A percentile compares a stretch with the other conserved stretches of the same genome.
phyloP scores from a whole-genome alignment of 2,888 invertebrate genomes.

The Noctua fimbriata region DNA sequence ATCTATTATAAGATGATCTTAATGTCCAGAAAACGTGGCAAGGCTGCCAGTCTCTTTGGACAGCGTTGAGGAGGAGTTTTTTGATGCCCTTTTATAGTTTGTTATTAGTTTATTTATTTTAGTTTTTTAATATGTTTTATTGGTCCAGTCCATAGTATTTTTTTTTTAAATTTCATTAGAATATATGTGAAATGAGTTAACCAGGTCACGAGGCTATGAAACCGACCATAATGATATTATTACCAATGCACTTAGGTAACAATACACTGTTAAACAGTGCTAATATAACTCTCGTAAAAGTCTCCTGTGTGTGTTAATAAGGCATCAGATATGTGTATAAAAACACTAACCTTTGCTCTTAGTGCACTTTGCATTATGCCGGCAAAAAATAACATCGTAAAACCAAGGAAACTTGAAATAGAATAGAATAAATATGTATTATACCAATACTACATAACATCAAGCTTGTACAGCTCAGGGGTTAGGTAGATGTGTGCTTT shows the following conservation, averaged over 20 bases:
- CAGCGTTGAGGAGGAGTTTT: too few relatives aligned
- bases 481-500: not conserved
- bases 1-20: too few relatives aligned
- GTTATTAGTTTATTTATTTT: too few relatives aligned
- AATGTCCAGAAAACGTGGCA: too few relatives aligned
- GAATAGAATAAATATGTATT: not conserved
- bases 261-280: not conserved
- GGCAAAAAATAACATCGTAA: not conserved
- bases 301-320: slow-evolving; percentile 17
- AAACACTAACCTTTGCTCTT: not conserved
- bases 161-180: too few relatives aligned
- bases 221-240: not conserved
- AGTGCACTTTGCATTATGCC: not conserved
- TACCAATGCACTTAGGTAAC: slow-evolving; percentile 6
- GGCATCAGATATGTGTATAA: not conserved
- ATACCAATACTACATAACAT: not conserved
- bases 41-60: too few relatives aligned
- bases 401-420: not conserved
- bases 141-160: too few relatives aligned
- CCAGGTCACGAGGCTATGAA: not conserved
- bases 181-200: not conserved
- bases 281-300: slow-evolving; percentile 38
- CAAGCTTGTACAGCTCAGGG: not conserved
- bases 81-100: too few relatives aligned
- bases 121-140: too few relatives aligned